Percentiles rank a stretch among this genome's conserved stretches.
phyloP scores from a whole-genome alignment of 2,797 vertebrate species.

The Neoniphon sammara region DNA sequence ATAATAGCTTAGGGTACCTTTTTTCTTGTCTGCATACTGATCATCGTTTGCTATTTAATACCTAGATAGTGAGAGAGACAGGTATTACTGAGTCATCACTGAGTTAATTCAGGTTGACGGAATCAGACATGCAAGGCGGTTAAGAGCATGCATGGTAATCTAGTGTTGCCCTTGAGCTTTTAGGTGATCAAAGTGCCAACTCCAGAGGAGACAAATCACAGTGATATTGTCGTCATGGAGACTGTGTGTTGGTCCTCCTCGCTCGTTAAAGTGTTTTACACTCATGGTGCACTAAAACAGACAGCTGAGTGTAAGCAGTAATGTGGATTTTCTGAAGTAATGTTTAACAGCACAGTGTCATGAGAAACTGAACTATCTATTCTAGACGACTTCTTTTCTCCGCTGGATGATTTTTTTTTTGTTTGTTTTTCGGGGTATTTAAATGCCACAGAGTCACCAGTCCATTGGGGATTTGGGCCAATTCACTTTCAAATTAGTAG shows the following conservation, averaged over 20 bases:
- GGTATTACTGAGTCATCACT: neutral
- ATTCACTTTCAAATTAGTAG: neutral
- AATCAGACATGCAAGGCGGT: neutral
- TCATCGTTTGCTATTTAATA: neutral
- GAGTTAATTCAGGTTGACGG: neutral
- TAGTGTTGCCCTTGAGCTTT: neutral
- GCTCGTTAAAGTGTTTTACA: constrained; percentile 21
- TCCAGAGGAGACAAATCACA: neutral
- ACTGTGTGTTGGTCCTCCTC: neutral
- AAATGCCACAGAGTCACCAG: neutral
- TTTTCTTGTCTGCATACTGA: neutral
- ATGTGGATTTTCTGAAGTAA: constrained; percentile 20
- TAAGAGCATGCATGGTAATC: neutral
- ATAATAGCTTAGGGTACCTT: constrained; percentile 11
- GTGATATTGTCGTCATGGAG: neutral
- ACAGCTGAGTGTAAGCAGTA: neutral
- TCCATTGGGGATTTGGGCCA: neutral
- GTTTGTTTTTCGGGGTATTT: neutral
- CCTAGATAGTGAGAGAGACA: neutral
- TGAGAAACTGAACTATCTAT: constrained; percentile 27
- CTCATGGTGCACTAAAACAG: constrained; percentile 5
- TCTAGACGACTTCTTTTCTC: neutral
- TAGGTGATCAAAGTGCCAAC: constrained; percentile 3
- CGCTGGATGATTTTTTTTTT: neutral
- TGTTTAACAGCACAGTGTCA: constrained; percentile 35